phyloP scores from a whole-genome alignment of 2,888 invertebrate species.

The Eupithecia subumbrata region DNA sequence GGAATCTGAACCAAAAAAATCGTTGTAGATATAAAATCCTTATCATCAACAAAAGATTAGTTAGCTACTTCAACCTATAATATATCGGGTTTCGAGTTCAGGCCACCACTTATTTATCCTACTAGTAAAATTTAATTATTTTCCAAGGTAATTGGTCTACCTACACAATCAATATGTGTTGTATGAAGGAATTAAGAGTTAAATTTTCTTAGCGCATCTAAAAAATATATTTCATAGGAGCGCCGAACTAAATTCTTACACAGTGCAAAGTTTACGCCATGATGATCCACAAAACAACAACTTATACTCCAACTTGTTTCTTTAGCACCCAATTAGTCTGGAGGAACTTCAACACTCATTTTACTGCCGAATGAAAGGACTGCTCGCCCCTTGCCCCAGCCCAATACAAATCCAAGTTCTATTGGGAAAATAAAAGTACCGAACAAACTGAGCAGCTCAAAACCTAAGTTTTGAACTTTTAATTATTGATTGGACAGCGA shows the following conservation, averaged over 20 bases:
- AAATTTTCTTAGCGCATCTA: not conserved
- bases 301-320: not conserved
- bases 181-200: not conserved
- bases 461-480: not conserved
- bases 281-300: no score
- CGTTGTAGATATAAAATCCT: no score
- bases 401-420: not conserved
- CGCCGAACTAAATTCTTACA: not conserved
- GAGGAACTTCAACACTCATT: not conserved
- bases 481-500: slow-evolving; percentile 1
- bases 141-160: not conserved
- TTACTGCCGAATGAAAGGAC: not conserved
- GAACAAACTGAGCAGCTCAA: not conserved
- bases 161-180: not conserved
- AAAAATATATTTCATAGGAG: not conserved
- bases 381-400: not conserved
- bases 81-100: not conserved
- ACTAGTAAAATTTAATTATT: not conserved
- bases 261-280: no score
- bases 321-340: slow-evolving; percentile 2
- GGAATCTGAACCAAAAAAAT: no score
- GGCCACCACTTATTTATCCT: not conserved
- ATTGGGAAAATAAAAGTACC: not conserved
- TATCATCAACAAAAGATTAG: no score
- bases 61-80: no score